Evolutionary conservation across 2,113 vertebrate species (phyloP).

Genomic region (Grammomys dolichurus): DNA sequence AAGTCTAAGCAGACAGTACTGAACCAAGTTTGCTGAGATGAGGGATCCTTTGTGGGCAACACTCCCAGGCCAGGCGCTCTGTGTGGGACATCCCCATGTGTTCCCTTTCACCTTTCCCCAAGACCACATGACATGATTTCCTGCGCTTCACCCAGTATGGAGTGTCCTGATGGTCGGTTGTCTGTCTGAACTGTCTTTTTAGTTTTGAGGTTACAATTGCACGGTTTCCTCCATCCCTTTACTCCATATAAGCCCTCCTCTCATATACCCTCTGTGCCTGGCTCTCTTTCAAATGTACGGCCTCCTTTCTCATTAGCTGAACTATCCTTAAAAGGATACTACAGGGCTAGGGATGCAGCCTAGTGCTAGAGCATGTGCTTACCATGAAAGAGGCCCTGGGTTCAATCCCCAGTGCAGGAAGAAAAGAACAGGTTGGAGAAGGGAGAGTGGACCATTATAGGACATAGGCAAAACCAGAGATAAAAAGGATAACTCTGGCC

Average conservation of each 20-base stretch:
- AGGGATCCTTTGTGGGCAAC: not conserved
- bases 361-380: too few relatives aligned
- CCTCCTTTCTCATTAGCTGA: not conserved
- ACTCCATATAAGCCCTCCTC: too few relatives aligned
- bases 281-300: not conserved
- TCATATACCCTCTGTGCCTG: not conserved
- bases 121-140: not conserved
- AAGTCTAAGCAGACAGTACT: not conserved
- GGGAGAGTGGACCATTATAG: not conserved
- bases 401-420: not conserved
- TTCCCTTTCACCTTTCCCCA: not conserved
- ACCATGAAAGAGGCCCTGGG: not conserved
- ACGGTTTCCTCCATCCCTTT: not conserved
- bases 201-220: not conserved
- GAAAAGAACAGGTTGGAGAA: not conserved
- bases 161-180: not conserved
- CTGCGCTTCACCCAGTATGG: not conserved
- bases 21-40: not conserved
- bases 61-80: not conserved
- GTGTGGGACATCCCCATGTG: accelerated
- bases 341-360: not conserved
- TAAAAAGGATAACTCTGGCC: not conserved
- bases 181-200: not conserved
- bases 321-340: not conserved
- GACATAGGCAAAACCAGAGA: not conserved